Percentiles rank a stretch among this genome's conserved stretches.
phyloP scores from a whole-genome alignment of 2,888 invertebrate genomes.

The Loripinus fragilis region DNA sequence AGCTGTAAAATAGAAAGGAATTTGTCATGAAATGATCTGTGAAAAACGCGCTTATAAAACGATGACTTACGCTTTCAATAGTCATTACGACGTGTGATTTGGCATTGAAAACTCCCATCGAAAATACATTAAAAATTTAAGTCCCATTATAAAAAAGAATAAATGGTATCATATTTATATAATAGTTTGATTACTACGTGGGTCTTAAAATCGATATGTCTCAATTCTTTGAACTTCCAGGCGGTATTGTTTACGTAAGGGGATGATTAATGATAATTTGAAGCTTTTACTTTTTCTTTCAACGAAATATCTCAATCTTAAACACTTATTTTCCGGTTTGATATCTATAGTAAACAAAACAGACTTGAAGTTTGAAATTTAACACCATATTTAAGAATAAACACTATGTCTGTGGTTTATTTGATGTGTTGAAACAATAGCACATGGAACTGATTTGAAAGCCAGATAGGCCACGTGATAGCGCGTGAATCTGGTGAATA shows the following conservation, averaged over 20 bases:
- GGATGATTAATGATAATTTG: conserved; percentile 4
- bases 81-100: conserved; percentile 14
- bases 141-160: not conserved
- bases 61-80: conserved; percentile 16
- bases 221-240: conserved; percentile 3
- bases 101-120: conserved; percentile 11
- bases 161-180: conserved; percentile 19
- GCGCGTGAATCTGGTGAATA: too few species aligned
- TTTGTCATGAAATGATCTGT: conserved; percentile 19
- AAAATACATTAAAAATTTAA: conserved; percentile 8
- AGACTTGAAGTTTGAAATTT: not conserved
- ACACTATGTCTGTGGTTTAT: not conserved
- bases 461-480: too few species aligned
- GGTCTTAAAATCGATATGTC: conserved; percentile 4
- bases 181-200: conserved; percentile 14
- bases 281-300: not conserved
- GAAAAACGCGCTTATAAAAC: conserved; percentile 12
- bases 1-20: conserved; percentile 16
- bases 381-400: not conserved
- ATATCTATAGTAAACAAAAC: not conserved
- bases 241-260: not conserved
- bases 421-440: not conserved
- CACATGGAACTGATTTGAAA: too few species aligned
- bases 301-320: not conserved
- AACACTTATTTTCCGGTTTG: not conserved